Conservation (phyloP, 2,113 vertebrate species). For the Dermatemys mawii region DNA sequence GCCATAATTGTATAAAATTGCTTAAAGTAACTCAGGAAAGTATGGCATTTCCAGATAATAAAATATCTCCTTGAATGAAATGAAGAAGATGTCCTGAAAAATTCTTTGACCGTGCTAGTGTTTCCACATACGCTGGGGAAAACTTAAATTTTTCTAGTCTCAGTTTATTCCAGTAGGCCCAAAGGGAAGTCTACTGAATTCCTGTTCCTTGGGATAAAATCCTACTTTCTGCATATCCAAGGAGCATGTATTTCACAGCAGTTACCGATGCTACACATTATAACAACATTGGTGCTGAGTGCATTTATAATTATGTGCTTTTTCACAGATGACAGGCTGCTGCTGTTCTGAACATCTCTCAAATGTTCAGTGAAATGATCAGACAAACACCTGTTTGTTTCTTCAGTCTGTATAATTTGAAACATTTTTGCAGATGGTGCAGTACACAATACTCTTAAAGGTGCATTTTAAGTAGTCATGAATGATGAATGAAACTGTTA, state of each 20-base stretch:
- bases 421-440: background rate
- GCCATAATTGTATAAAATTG: background rate
- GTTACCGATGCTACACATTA: background rate
- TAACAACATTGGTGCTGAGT: background rate
- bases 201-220: background rate
- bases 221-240: background rate
- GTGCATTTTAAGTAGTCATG: background rate
- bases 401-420: background rate
- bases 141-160: background rate
- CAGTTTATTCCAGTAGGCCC: background rate
- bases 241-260: background rate
- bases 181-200: background rate
- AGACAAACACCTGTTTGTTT: constrained; percentile 33
- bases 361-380: background rate
- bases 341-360: constrained; percentile 4
- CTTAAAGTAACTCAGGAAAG: background rate
- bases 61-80: background rate
- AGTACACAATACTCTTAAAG: background rate
- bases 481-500: background rate
- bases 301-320: background rate
- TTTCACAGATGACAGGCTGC: background rate
- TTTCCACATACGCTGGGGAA: background rate
- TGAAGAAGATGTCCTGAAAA: background rate
- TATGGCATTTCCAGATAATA: background rate
- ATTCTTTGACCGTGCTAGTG: background rate